These are phyloP conservation scores for Loriculus beryllinus DNA, from an alignment of 2,797 vertebrate species.

Conservation along the genomic window DNA sequence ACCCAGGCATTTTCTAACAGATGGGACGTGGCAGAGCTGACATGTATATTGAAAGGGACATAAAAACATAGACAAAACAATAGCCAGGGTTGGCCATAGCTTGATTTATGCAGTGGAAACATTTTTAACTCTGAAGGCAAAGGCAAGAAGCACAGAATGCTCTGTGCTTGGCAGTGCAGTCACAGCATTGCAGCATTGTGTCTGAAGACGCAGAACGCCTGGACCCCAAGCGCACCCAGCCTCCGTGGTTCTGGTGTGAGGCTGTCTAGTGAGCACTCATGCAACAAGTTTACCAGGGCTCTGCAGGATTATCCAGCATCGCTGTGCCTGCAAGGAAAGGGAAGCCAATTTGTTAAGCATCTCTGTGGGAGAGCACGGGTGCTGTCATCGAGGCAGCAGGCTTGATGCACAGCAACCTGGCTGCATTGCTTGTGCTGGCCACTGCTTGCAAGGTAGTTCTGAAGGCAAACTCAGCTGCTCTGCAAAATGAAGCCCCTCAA, in stretches of 20 bases:
- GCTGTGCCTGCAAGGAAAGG: accelerated
- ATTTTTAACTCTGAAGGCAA: constrained; percentile 16
- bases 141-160: not conserved
- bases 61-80: constrained; percentile 46
- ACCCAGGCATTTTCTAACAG: not conserved
- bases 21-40: not conserved
- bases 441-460: not conserved
- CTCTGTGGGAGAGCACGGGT: accelerated
- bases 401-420: too few relatives aligned
- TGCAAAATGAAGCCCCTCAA: accelerated
- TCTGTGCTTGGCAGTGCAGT: not conserved
- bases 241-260: not conserved
- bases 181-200: accelerated
- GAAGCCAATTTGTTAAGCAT: not conserved
- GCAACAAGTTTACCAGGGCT: not conserved
- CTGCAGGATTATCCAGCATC: accelerated
- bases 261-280: not conserved
- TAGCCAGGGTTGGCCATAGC: not conserved
- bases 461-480: not conserved
- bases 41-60: constrained; percentile 5
- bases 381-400: accelerated
- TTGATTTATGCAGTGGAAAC: constrained; percentile 22
- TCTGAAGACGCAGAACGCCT: not conserved
- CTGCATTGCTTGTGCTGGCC: not conserved
- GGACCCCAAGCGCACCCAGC: not conserved